phyloP scores from a whole-genome alignment of 2,888 invertebrate species.

The Ophion obscuratus region DNA sequence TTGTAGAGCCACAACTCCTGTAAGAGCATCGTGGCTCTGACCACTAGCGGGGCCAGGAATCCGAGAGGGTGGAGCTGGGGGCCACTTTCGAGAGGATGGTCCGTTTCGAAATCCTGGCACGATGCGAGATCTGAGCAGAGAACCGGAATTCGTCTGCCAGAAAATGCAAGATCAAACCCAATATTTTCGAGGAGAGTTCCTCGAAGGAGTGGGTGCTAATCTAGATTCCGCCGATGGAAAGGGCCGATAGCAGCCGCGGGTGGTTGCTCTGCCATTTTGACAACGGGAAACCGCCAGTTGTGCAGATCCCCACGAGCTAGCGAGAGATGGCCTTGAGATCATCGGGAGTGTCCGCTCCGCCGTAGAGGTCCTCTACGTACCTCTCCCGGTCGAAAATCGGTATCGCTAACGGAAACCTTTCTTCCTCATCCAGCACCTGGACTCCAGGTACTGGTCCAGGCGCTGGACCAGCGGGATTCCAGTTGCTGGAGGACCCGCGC shows the following conservation, averaged over 20 bases:
- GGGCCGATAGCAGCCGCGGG: neutral
- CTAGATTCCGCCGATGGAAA: neutral
- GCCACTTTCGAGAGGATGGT: slow-evolving; percentile 45
- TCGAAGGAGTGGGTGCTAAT: slow-evolving; percentile 30
- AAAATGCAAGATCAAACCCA: slow-evolving; percentile 62
- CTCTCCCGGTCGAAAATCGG: neutral
- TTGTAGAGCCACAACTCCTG: slow-evolving; percentile 63
- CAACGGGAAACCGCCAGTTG: slow-evolving; percentile 59
- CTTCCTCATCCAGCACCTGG: slow-evolving; percentile 1
- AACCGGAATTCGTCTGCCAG: slow-evolving; percentile 44
- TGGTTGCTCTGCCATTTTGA: slow-evolving; percentile 56
- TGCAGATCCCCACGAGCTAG: neutral
- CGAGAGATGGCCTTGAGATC: neutral
- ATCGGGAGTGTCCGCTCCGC: neutral
- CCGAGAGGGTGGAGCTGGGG: slow-evolving; percentile 65
- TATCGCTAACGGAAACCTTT: neutral
- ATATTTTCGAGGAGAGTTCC: slow-evolving; percentile 36
- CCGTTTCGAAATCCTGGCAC: slow-evolving; percentile 47
- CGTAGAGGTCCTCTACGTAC: slow-evolving; percentile 22
- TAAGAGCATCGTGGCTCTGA: slow-evolving; percentile 62
- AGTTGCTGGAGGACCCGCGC: slow-evolving; percentile 8
- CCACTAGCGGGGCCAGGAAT: slow-evolving; percentile 55
- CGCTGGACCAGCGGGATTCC: no score
- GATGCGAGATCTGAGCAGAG: neutral
- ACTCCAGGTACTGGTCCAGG: no score